Evolutionary conservation across 2,888 invertebrate species (phyloP).

Genomic region (Philonicus albiceps): DNA sequence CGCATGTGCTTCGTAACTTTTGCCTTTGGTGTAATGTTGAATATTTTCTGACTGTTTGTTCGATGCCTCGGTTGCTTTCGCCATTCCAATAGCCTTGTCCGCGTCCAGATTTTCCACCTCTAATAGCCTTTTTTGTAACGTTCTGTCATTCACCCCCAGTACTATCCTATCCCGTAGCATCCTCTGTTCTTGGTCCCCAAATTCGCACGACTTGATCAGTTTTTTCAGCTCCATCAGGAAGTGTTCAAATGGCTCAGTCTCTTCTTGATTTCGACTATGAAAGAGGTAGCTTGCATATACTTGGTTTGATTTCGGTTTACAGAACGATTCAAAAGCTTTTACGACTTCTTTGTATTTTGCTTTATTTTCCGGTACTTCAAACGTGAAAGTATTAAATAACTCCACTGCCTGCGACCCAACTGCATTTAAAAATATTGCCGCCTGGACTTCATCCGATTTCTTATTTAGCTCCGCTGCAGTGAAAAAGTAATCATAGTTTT

Average conservation of each 20-base stretch:
- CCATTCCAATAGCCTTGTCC: conserved; percentile 1
- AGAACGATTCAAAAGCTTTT: neutral
- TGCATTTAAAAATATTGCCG: neutral
- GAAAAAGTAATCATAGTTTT: too few species aligned
- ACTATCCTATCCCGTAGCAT: neutral
- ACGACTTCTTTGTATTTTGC: neutral
- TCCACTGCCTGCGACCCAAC: neutral
- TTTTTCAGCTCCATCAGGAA: neutral
- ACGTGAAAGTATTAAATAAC: neutral
- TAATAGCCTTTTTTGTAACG: neutral
- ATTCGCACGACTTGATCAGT: neutral
- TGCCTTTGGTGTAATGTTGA: neutral
- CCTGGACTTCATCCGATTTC: too few species aligned
- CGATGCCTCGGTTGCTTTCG: neutral
- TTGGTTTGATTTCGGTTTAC: neutral
- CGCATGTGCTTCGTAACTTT: neutral
- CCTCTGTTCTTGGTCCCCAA: neutral
- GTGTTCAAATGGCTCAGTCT: neutral
- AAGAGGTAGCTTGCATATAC: neutral
- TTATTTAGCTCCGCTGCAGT: too few species aligned
- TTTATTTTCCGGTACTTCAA: neutral
- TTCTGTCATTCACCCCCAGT: neutral
- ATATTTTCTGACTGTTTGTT: neutral
- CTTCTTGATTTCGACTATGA: neutral
- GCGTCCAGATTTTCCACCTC: neutral